Conservation (phyloP, 2,797 vertebrate species). For the Hippocampus kuda region DNA sequence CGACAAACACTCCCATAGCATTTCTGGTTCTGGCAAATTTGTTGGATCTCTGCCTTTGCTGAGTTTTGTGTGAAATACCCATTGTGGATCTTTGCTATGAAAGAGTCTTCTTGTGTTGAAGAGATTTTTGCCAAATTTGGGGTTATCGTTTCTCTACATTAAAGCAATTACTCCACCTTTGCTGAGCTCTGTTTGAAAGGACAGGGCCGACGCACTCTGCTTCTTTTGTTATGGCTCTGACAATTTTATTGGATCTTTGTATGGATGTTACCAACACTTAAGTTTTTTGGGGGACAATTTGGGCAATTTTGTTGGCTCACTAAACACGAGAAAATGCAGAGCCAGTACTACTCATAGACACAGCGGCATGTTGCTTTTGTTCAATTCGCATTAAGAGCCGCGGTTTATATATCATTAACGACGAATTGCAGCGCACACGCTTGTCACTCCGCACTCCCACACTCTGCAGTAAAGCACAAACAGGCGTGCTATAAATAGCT, state of each 20-base stretch:
- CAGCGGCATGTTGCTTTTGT: not conserved
- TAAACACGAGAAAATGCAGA: not conserved
- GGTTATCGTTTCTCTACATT: too few relatives aligned
- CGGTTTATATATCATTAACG: conserved; percentile 27
- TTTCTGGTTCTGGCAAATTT: too few relatives aligned
- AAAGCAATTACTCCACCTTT: too few relatives aligned
- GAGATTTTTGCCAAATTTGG: too few relatives aligned
- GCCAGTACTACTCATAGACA: not conserved
- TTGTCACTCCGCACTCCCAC: conserved; percentile 31
- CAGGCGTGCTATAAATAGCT: conserved; percentile 40
- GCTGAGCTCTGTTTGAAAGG: too few relatives aligned
- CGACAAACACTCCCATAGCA: too few relatives aligned
- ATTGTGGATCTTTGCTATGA: too few relatives aligned
- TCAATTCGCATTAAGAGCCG: not conserved
- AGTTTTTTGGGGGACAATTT: not conserved
- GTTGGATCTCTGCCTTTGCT: too few relatives aligned
- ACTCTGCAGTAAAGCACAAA: conserved; percentile 33
- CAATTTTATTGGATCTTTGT: not conserved
- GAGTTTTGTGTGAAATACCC: too few relatives aligned
- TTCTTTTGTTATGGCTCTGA: not conserved
- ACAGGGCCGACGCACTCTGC: too few relatives aligned
- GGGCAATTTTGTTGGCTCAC: not conserved
- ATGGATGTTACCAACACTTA: not conserved
- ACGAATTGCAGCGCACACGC: conserved; percentile 20
- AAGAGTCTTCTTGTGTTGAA: too few relatives aligned